Percentiles rank a stretch among this genome's conserved stretches.
These are phyloP conservation scores for Spinibarbus caldwelli DNA, from an alignment of 2,797 vertebrate species.

Conservation along the genomic window DNA sequence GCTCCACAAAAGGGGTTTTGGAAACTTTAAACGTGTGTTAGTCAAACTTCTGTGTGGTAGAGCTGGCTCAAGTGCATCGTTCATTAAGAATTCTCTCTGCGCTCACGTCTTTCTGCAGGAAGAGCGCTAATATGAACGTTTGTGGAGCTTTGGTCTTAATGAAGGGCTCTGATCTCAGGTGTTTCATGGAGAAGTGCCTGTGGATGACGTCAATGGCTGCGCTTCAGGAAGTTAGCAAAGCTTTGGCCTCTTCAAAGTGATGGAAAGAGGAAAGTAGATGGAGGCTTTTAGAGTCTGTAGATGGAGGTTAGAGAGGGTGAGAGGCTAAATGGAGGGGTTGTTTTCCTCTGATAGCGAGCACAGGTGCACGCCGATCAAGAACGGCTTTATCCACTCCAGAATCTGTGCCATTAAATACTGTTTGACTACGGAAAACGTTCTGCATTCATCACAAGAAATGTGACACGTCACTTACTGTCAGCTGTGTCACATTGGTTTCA, in stretches of 20 bases:
- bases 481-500: neutral
- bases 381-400: slow-evolving; percentile 8
- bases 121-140: slow-evolving; percentile 62
- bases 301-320: slow-evolving; percentile 16
- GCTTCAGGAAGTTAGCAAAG: slow-evolving; percentile 63
- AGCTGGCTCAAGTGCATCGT: slow-evolving; percentile 8
- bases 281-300: slow-evolving; percentile 19
- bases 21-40: neutral
- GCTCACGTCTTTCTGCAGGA: neutral
- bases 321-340: neutral
- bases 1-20: neutral
- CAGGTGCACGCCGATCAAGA: slow-evolving; percentile 16
- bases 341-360: slow-evolving; percentile 12
- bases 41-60: neutral
- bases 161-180: slow-evolving; percentile 67
- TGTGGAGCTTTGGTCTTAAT: slow-evolving; percentile 61
- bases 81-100: slow-evolving; percentile 2
- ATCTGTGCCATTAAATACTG: neutral
- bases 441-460: neutral
- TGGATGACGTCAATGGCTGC: slow-evolving; percentile 41
- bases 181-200: slow-evolving; percentile 57
- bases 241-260: slow-evolving; percentile 27
- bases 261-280: slow-evolving; percentile 12
- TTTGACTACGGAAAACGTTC: neutral
- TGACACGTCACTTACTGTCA: neutral